phyloP scores from a whole-genome alignment of 1,140 invertebrate genomes.

The Pseudomyrmex flavicornis region DNA sequence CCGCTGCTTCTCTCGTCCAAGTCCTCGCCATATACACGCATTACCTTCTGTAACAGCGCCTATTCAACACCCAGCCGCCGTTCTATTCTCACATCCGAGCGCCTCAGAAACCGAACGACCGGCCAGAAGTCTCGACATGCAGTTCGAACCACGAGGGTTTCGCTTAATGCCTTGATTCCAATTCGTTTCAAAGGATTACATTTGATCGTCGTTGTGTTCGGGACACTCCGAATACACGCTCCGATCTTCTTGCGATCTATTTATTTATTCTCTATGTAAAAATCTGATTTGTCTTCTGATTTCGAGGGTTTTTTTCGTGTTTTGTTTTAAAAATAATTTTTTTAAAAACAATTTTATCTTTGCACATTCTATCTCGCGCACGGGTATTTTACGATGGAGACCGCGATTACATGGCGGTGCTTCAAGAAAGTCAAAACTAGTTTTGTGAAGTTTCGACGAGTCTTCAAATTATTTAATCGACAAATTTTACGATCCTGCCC shows the following conservation, averaged over 20 bases:
- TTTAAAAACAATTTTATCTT: neutral
- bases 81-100: constrained; percentile 57
- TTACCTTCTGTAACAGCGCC: constrained; percentile 62
- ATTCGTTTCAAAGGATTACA: constrained; percentile 69
- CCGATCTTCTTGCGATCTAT: neutral
- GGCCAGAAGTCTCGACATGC: constrained; percentile 57
- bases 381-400: neutral
- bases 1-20: constrained; percentile 19
- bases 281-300: neutral
- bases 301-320: neutral
- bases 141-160: constrained; percentile 62
- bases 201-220: constrained; percentile 47
- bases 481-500: constrained; percentile 49
- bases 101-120: constrained; percentile 45
- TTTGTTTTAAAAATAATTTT: neutral
- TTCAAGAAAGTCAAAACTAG: constrained; percentile 47
- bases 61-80: constrained; percentile 67
- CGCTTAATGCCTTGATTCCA: constrained; percentile 68
- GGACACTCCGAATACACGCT: constrained; percentile 11
- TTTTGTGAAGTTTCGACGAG: constrained; percentile 50
- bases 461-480: constrained; percentile 59
- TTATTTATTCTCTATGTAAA: neutral
- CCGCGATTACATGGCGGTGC: constrained; percentile 9
- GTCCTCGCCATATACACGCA: constrained; percentile 56
- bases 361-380: neutral